A percentile compares a stretch with the other conserved stretches of the same genome.
These are phyloP conservation scores for Tyto alba DNA, from an alignment of 2,113 vertebrate species.

Conservation along the genomic window DNA sequence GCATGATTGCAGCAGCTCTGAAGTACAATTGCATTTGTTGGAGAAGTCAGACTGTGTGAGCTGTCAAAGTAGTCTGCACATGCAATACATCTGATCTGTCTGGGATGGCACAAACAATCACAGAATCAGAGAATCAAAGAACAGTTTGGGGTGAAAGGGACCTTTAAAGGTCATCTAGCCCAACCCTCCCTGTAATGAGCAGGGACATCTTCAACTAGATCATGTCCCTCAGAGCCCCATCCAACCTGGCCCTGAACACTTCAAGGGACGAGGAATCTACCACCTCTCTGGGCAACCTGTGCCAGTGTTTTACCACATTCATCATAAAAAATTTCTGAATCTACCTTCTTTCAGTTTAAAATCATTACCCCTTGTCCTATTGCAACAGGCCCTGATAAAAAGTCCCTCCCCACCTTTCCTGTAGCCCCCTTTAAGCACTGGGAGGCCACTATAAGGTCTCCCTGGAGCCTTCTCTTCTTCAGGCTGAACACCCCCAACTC, in stretches of 20 bases:
- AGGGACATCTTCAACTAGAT: neutral
- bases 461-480: neutral
- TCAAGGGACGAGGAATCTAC: neutral
- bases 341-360: neutral
- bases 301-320: neutral
- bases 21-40: neutral
- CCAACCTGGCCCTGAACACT: neutral
- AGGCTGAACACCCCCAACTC: neutral
- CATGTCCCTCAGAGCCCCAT: neutral
- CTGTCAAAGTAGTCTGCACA: neutral
- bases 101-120: neutral
- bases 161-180: neutral
- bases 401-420: neutral
- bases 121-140: neutral
- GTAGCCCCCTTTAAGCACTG: neutral
- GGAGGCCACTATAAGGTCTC: neutral
- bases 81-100: neutral
- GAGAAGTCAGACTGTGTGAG: neutral
- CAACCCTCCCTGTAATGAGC: accelerated
- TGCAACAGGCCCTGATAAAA: neutral
- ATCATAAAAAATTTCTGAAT: neutral
- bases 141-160: neutral
- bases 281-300: neutral
- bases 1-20: neutral
- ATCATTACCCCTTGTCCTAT: neutral